Base-by-base conservation (phyloP, 2,888 invertebrate species). In the Mythimna loreyi region DNA sequence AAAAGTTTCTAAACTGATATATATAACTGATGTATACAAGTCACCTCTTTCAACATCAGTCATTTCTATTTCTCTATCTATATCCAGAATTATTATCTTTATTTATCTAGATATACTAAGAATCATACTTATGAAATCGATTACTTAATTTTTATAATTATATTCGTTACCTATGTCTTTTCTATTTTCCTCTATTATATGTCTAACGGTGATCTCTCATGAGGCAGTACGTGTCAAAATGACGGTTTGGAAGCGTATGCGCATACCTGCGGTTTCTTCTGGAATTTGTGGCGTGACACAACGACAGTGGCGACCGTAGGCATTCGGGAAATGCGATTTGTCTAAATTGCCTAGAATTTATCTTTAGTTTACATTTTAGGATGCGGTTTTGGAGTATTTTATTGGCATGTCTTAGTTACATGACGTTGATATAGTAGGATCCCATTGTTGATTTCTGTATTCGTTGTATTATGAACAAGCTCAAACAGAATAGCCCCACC, bases 161-260 rank as follows among this genome's bases (percentile, higher is more conserved):
- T 25, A n/a, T 43, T 56, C 19, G 43, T 55, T 49, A 62, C 6
- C 40, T 40, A 40, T 70, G 56, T 50, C 45, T 66, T 75, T 59
- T 70, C 56, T 70, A 30, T 25, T 62, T 79, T 75, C 47, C 28
- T 43, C 13, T 67, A 52, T 28, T 3, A 4, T 79, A 63, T 52
- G 53, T 23, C 25, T 71, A 73, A 80, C 71, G 64, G 72, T 70
- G 72, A 78, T 80, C 79, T 80, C 75, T 80, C 59, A 75, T 68
- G 52, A 68, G 78, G 79, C 67, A 72, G 79, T 81, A 86, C 87
- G 87, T 86, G 87, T 79, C 80, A 78, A 76, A 83, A 72, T 77
- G 84, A 67, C 67, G 63, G 74, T 85, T 80, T n/a, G 55, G 58
- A 62, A 63, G 80, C 79, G 78, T 78, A 75, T 78, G 78, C 84